A percentile compares a stretch with the other conserved stretches of the same genome.
phyloP scores from a whole-genome alignment of 2,113 vertebrate species.

The Pao palembangensis region DNA sequence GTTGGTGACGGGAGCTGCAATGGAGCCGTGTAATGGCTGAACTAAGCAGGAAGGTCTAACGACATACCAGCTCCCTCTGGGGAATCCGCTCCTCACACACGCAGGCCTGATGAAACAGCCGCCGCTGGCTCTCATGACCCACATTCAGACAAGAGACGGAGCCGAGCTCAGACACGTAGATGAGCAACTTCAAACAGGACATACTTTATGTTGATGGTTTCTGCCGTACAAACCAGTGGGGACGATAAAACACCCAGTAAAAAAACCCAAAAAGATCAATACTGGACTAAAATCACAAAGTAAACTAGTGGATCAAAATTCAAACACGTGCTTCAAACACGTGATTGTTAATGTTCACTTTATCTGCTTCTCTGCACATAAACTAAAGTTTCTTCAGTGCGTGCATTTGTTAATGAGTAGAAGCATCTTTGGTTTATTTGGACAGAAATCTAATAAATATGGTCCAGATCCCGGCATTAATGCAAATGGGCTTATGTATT shows the following conservation, averaged over 20 bases:
- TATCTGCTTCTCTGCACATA: too few species aligned
- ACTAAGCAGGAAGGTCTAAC: slow-evolving; percentile 53
- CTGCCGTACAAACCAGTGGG: too few species aligned
- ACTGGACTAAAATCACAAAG: too few species aligned
- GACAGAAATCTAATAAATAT: too few species aligned
- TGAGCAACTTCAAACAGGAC: neutral
- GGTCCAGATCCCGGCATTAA: too few species aligned
- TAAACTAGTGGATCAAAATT: neutral
- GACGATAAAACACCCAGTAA: neutral
- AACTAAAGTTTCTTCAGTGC: too few species aligned
- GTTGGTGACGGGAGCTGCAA: slow-evolving; percentile 32
- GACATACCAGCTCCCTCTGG: slow-evolving; percentile 32
- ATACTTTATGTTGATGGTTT: slow-evolving; percentile 1
- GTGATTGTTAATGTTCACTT: too few species aligned
- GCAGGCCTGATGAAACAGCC: slow-evolving; percentile 29
- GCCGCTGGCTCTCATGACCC: slow-evolving; percentile 38
- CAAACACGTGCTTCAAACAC: neutral
- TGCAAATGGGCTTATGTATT: too few species aligned
- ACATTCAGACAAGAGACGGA: slow-evolving; percentile 35
- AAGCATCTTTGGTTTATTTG: too few species aligned
- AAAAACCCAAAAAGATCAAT: too few species aligned
- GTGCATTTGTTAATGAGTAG: too few species aligned
- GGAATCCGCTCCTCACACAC: slow-evolving; percentile 38
- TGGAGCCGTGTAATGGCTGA: slow-evolving; percentile 34
- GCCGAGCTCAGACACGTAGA: neutral